Evolutionary conservation across 1,140 invertebrate genomes (phyloP).

Genomic region (Centruroides vittatus): DNA sequence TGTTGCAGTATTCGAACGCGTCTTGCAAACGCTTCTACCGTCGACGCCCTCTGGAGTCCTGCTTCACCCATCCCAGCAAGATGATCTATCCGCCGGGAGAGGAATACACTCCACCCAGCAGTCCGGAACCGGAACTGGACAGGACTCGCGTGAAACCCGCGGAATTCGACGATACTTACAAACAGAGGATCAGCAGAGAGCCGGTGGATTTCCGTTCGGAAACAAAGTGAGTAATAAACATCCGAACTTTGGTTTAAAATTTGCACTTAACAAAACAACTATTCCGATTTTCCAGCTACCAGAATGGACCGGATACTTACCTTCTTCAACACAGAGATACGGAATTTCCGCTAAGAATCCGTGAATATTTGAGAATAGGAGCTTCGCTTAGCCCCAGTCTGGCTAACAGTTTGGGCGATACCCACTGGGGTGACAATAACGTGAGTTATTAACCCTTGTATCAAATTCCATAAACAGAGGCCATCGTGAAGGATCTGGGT

Average conservation of each 20-base stretch:
- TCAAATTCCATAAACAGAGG: too few species aligned
- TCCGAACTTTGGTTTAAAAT: not conserved
- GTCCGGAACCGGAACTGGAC: constrained; percentile 35
- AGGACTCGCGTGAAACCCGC: constrained; percentile 14
- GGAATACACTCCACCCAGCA: constrained; percentile 48
- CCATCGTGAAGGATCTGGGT: too few species aligned
- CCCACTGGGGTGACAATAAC: constrained; percentile 20
- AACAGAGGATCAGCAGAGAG: constrained; percentile 55
- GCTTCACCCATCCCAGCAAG: constrained; percentile 74
- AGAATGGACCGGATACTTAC: constrained; percentile 91
- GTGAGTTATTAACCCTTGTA: constrained; percentile 7
- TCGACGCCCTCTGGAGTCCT: constrained; percentile 56
- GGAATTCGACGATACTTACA: constrained; percentile 19
- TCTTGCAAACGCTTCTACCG: constrained; percentile 73
- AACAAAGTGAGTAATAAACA: constrained; percentile 55
- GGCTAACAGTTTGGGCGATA: constrained; percentile 24
- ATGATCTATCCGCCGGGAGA: constrained; percentile 86
- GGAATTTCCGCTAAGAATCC: constrained; percentile 73
- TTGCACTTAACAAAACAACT: not conserved
- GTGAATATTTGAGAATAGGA: constrained; percentile 72
- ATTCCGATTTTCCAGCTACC: constrained; percentile 48
- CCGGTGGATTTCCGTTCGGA: constrained; percentile 62
- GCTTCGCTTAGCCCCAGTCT: constrained; percentile 52
- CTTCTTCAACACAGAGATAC: constrained; percentile 79
- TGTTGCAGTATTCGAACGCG: constrained; percentile 60